These are phyloP conservation scores for Xestia sexstrigata DNA, from an alignment of 2,888 invertebrate species.

Conservation along the genomic window DNA sequence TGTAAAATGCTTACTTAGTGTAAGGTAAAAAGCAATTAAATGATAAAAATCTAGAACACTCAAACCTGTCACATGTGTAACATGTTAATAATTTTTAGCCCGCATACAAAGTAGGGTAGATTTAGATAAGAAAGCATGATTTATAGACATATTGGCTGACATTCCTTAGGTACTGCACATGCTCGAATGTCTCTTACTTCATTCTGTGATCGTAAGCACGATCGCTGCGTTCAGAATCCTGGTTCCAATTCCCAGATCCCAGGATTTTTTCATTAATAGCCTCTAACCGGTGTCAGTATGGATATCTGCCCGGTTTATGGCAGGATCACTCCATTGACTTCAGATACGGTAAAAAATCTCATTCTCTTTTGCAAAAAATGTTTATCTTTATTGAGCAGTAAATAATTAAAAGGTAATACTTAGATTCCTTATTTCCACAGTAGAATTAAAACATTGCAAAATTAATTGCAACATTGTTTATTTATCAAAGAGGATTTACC, in stretches of 20 bases:
- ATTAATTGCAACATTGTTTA: no score
- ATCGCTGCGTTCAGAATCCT: neutral
- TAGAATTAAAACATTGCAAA: no score
- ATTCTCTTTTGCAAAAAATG: no score
- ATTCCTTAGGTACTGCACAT: neutral
- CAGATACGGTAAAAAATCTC: no score
- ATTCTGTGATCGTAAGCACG: neutral
- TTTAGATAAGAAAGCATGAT: slow-evolving; percentile 27
- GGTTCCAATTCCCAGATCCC: neutral
- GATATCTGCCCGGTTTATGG: no score
- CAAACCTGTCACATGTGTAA: neutral
- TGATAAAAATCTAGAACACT: slow-evolving; percentile 2
- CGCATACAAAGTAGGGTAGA: neutral
- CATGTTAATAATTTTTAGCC: slow-evolving; percentile 4
- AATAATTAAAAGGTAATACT: no score
- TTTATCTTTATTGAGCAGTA: no score
- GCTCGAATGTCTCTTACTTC: neutral
- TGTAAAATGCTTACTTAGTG: neutral
- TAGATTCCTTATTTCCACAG: no score
- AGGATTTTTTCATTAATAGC: no score
- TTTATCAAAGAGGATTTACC: no score
- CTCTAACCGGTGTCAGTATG: no score
- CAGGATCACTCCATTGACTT: no score
- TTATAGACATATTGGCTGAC: slow-evolving; percentile 1
- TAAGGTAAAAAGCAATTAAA: neutral